Percentiles rank a stretch among this genome's conserved stretches.
These are phyloP conservation scores for Pao palembangensis DNA, from an alignment of 2,113 vertebrate genomes.

Conservation along the genomic window DNA sequence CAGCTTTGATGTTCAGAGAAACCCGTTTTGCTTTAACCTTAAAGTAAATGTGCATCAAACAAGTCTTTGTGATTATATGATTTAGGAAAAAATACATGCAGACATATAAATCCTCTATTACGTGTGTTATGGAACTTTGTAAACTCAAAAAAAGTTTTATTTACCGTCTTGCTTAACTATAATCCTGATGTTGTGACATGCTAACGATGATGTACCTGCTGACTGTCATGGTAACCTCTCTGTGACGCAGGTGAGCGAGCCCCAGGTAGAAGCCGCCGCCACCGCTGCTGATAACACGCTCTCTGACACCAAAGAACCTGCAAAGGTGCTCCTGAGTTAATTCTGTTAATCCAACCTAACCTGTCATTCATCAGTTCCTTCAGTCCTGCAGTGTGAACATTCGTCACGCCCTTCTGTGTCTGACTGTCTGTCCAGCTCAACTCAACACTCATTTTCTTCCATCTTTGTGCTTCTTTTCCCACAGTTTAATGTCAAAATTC, in stretches of 20 bases:
- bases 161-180: slow-evolving; percentile 1
- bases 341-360: slow-evolving; percentile 28
- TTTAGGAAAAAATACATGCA: too few relatives aligned
- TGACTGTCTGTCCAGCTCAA: neutral
- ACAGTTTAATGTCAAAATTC: slow-evolving; percentile 43
- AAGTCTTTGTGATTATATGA: too few relatives aligned
- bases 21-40: neutral
- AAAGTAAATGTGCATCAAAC: slow-evolving; percentile 28
- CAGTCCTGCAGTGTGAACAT: slow-evolving; percentile 28
- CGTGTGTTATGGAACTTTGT: neutral
- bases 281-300: slow-evolving; percentile 55
- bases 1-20: too few relatives aligned
- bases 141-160: neutral
- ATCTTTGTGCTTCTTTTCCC: slow-evolving; percentile 20
- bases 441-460: neutral
- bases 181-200: neutral
- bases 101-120: too few relatives aligned
- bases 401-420: slow-evolving; percentile 37
- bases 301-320: slow-evolving; percentile 82
- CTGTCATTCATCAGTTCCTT: slow-evolving; percentile 18
- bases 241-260: slow-evolving; percentile 82
- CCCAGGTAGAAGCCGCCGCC: slow-evolving; percentile 71
- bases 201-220: slow-evolving; percentile 69
- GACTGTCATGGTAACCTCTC: slow-evolving; percentile 81
- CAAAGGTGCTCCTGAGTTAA: slow-evolving; percentile 84